Conservation (phyloP, 2,113 vertebrate genomes). For the Hippocampus abdominalis region DNA sequence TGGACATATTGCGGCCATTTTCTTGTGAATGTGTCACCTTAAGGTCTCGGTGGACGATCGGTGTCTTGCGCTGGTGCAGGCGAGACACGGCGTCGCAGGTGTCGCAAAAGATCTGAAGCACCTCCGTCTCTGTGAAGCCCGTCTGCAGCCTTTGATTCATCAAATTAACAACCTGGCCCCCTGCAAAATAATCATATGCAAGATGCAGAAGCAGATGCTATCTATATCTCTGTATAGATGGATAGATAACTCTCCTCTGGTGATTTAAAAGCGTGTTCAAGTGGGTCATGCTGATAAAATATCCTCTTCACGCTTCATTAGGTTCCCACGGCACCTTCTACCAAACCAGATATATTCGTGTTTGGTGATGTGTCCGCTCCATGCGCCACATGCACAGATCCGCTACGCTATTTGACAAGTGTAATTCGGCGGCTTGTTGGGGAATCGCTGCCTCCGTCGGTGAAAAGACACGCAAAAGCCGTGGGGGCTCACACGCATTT, state of each 20-base stretch:
- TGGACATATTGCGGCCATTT: neutral
- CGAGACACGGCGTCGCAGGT: constrained; percentile 91
- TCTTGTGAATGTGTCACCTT: constrained; percentile 77
- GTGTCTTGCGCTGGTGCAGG: constrained; percentile 89
- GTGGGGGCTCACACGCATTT: too few relatives aligned
- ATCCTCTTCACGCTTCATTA: neutral
- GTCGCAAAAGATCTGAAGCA: constrained; percentile 96
- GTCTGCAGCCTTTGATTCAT: constrained; percentile 98
- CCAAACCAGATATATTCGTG: neutral
- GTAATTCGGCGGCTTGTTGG: too few relatives aligned
- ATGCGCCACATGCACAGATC: too few relatives aligned
- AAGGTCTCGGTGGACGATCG: constrained; percentile 93
- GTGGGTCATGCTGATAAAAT: neutral
- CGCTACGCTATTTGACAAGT: too few relatives aligned
- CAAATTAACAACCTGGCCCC: constrained; percentile 95
- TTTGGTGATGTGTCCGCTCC: too few relatives aligned
- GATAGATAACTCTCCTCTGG: neutral
- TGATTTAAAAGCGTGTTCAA: neutral
- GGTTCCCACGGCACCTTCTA: neutral
- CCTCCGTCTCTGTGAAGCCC: constrained; percentile 90
- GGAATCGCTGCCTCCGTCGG: too few relatives aligned
- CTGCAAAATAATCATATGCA: constrained; percentile 58
- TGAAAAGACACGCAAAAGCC: too few relatives aligned
- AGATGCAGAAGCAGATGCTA: neutral
- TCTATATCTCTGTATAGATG: neutral